These are phyloP conservation scores for Lymantria monacha DNA, from an alignment of 2,888 invertebrate genomes.

Conservation along the genomic window DNA sequence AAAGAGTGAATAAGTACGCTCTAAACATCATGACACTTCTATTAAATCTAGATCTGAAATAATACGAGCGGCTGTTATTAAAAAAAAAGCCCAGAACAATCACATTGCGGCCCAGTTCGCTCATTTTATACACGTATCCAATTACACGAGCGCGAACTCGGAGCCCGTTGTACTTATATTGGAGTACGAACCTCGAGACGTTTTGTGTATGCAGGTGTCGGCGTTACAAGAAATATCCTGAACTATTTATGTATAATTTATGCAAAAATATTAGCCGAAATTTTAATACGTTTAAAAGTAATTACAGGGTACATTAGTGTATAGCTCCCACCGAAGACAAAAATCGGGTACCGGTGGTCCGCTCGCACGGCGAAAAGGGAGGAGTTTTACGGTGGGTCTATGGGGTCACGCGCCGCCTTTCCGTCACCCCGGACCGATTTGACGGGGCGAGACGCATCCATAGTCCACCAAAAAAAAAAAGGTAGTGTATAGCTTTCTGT, in stretches of 20 bases:
- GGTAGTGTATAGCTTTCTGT: too few relatives aligned
- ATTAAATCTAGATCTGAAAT: slow-evolving; percentile 8
- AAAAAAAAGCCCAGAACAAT: slow-evolving; percentile 69
- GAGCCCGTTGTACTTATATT: slow-evolving; percentile 16
- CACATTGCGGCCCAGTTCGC: slow-evolving; percentile 55
- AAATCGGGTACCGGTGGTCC: too few relatives aligned
- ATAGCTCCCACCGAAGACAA: too few relatives aligned
- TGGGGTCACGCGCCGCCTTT: too few relatives aligned
- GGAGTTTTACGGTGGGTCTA: too few relatives aligned
- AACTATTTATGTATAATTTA: not conserved
- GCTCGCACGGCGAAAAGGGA: too few relatives aligned
- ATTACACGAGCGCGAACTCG: slow-evolving; percentile 48
- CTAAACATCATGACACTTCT: slow-evolving; percentile 9
- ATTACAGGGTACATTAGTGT: too few relatives aligned
- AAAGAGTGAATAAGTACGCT: not conserved
- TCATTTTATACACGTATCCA: slow-evolving; percentile 65
- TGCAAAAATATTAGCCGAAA: not conserved
- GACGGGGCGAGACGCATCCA: too few relatives aligned
- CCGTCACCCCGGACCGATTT: too few relatives aligned
- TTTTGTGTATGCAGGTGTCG: slow-evolving; percentile 5
- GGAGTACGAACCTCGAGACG: slow-evolving; percentile 5
- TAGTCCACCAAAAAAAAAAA: too few relatives aligned
- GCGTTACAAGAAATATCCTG: not conserved
- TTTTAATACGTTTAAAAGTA: too few relatives aligned
- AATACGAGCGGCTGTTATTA: slow-evolving; percentile 56